These are phyloP conservation scores for Atractosteus spatula DNA, from an alignment of 2,113 vertebrate genomes.

Conservation along the genomic window DNA sequence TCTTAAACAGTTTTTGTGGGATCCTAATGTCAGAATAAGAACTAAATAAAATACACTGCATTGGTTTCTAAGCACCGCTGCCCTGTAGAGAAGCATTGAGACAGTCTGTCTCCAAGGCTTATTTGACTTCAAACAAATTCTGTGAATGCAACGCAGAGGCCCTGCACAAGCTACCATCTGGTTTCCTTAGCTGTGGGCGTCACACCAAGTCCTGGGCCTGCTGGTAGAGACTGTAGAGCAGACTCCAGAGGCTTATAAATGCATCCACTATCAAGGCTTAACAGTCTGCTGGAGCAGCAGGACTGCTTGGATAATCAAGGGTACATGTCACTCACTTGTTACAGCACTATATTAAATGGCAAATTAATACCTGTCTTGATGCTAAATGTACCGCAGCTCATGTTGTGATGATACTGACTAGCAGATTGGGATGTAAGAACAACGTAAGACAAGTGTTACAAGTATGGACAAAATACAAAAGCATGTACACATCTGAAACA, in stretches of 20 bases:
- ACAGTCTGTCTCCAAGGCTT: neutral
- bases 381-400: neutral
- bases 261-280: too few relatives aligned
- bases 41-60: too few relatives aligned
- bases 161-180: slow-evolving; percentile 14
- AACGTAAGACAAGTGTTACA: too few relatives aligned
- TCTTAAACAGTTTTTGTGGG: too few relatives aligned
- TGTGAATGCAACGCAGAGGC: neutral
- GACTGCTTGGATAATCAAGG: neutral
- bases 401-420: neutral
- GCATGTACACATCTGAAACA: too few relatives aligned
- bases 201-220: neutral
- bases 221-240: neutral
- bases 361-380: neutral
- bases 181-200: neutral
- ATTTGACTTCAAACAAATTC: slow-evolving; percentile 8
- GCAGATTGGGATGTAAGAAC: too few relatives aligned
- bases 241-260: neutral
- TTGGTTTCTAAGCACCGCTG: neutral
- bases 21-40: too few relatives aligned
- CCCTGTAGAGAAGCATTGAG: neutral
- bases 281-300: neutral
- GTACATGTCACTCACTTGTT: neutral
- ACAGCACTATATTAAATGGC: neutral
- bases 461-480: too few relatives aligned